Base-by-base conservation (phyloP, 2,113 vertebrate species). In the Sarotherodon lohbergeri region DNA sequence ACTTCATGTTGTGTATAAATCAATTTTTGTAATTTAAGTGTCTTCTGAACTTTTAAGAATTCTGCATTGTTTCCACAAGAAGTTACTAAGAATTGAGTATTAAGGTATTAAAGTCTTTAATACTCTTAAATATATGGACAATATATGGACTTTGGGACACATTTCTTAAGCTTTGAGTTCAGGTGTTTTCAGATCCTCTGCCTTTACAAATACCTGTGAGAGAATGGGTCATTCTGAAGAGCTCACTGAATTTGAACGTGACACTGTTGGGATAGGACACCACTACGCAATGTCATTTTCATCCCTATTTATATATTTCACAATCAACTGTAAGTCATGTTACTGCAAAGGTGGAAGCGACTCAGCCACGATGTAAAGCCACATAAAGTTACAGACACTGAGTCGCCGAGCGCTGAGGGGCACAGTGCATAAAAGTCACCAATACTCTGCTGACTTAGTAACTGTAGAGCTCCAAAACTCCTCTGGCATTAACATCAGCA, bases 341-440 rank as follows among this genome's bases (percentile, higher is more conserved):
- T 71, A 24, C 0, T 71, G n/a, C 36, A 71, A 1, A 41, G 59
- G 36, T 43, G n/a, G 63, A 71, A 43, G n/a, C n/a, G 0, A 71
- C 66, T 71, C 12, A 22, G 36, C 63, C 63, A 24, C 19, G 5
- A 71, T 14, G 36, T 71, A 14, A 71, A 71, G 24, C n/a, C 36
- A 71, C 36, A 71, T 43, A 43, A 71, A 71, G 66, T 71, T 71
- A 71, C 66, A 43, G 36, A 71, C 36, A 2, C 63, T 1, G 36
- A 41, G 63, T 68, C 4, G 0, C 66, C 0, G 7, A 71, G 66
- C 43, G 36, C 36, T 43, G n/a, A 0, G 36, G n/a, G 12, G n/a
- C 66, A 9, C n/a, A 71, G 36, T 43, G n/a, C 36, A 43, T 71
- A 24, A 71, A 0, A 71, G 66, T 43, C 66, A 41, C n/a, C n/a